A percentile compares a stretch with the other conserved stretches of the same genome.
These are phyloP conservation scores for Chiridota heheva DNA, from an alignment of 35 echinoderm and acorn worm genomes.

Conservation along the genomic window DNA sequence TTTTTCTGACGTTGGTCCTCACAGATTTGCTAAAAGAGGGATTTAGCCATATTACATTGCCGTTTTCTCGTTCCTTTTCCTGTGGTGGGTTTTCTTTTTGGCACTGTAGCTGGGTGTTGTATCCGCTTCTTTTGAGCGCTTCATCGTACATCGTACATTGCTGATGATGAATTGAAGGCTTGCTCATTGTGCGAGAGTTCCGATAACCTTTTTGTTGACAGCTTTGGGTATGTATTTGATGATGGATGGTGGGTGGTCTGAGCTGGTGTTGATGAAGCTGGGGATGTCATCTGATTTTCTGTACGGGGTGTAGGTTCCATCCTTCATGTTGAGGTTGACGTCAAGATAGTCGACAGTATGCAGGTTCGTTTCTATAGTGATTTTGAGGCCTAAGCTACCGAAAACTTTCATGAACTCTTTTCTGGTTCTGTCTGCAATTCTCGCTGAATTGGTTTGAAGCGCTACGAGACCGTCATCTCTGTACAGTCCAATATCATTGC, in stretches of 20 bases:
- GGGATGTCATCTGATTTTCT: slow-evolving; percentile 28
- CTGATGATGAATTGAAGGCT: not conserved
- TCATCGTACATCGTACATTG: not conserved
- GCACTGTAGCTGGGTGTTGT: not conserved
- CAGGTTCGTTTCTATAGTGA: slow-evolving; percentile 4
- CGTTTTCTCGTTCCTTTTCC: not conserved
- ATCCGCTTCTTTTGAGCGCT: not conserved
- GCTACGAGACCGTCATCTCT: not conserved
- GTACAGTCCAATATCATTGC: not conserved
- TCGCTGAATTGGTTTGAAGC: not conserved
- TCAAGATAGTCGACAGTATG: slow-evolving; percentile 15
- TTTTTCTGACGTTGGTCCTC: not conserved
- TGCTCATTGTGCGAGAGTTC: not conserved
- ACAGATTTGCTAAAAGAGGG: not conserved
- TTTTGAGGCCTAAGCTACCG: not conserved
- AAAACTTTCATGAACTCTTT: slow-evolving; percentile 27
- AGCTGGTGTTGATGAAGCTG: slow-evolving; percentile 16
- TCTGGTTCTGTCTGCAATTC: not conserved
- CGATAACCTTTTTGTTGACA: not conserved
- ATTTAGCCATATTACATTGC: not conserved
- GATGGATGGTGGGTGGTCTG: slow-evolving; percentile 35
- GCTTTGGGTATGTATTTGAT: slow-evolving; percentile 19
- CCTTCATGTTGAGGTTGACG: slow-evolving; percentile 7
- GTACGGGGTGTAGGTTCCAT: not conserved
- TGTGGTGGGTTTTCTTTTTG: not conserved